A percentile compares a stretch with the other conserved stretches of the same genome.
These are phyloP conservation scores for Pyralis farinalis DNA, from an alignment of 2,888 invertebrate genomes.

Conservation along the genomic window DNA sequence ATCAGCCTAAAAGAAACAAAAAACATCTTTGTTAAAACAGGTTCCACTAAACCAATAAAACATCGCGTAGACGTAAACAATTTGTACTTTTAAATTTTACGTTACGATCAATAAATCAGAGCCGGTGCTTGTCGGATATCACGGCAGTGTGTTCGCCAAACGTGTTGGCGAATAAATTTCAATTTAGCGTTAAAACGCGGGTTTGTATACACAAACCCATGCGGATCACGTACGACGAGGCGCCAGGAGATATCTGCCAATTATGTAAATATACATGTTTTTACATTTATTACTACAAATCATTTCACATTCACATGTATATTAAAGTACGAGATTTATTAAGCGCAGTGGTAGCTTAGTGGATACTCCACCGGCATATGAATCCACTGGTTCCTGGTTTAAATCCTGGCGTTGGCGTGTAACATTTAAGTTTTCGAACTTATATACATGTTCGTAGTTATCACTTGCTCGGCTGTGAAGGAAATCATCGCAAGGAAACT, in stretches of 20 bases:
- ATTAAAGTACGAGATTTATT: too few species aligned
- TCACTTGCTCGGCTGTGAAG: too few species aligned
- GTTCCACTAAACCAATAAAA: too few species aligned
- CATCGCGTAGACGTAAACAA: not conserved
- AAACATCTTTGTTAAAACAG: too few species aligned
- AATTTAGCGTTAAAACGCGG: conserved; percentile 41
- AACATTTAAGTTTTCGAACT: too few species aligned
- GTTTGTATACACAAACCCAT: conserved; percentile 41
- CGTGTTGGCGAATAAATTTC: conserved; percentile 45
- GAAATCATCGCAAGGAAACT: too few species aligned
- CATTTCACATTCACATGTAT: not conserved
- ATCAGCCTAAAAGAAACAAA: too few species aligned
- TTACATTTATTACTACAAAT: not conserved
- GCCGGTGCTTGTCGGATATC: not conserved
- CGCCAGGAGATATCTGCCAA: not conserved
- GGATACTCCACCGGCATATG: too few species aligned
- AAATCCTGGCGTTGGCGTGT: too few species aligned
- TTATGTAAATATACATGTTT: conserved; percentile 6
- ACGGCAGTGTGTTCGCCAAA: not conserved
- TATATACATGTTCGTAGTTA: too few species aligned
- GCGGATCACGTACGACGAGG: conserved; percentile 4
- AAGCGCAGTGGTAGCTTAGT: too few species aligned
- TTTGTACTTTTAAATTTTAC: not conserved
- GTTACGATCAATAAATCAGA: not conserved
- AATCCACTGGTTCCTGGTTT: too few species aligned